Evolutionary conservation across 2,113 vertebrate genomes (phyloP).

Genomic region (Aspiorhynchus laticeps): DNA sequence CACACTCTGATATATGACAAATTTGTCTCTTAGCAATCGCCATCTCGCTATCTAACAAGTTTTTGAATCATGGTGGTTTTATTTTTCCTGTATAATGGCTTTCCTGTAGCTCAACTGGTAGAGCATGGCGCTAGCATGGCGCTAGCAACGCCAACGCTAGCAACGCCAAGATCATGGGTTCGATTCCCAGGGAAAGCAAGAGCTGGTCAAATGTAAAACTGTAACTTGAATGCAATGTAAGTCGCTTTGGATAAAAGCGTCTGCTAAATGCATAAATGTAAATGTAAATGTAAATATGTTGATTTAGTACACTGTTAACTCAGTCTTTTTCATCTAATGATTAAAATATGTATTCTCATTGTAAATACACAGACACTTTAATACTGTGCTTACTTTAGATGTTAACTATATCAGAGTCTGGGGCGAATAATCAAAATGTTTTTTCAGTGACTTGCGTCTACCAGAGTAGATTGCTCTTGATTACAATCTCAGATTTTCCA

Average conservation of each 20-base stretch:
- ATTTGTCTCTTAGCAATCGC: background rate
- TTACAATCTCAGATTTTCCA: slow-evolving; percentile 54
- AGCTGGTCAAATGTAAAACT: too few relatives aligned
- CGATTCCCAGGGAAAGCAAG: too few relatives aligned
- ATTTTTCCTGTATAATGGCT: too few relatives aligned
- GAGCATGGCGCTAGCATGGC: too few relatives aligned
- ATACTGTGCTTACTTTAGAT: background rate
- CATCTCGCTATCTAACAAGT: background rate
- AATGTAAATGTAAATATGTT: too few relatives aligned
- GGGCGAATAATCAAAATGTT: background rate
- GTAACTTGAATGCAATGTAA: too few relatives aligned
- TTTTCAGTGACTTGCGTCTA: slow-evolving; percentile 3
- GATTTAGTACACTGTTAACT: background rate
- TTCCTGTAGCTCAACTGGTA: too few relatives aligned
- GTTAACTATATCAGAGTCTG: background rate
- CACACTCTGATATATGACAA: background rate
- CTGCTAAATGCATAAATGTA: too few relatives aligned
- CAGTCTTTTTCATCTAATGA: background rate
- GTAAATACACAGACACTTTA: background rate
- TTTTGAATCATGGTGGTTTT: background rate
- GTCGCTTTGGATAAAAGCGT: too few relatives aligned
- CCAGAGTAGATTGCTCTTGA: background rate
- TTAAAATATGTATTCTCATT: background rate
- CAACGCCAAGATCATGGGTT: too few relatives aligned
- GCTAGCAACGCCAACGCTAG: too few relatives aligned